Base-by-base conservation (phyloP, 2,797 vertebrate species). In the Megaceryle alcyon region DNA sequence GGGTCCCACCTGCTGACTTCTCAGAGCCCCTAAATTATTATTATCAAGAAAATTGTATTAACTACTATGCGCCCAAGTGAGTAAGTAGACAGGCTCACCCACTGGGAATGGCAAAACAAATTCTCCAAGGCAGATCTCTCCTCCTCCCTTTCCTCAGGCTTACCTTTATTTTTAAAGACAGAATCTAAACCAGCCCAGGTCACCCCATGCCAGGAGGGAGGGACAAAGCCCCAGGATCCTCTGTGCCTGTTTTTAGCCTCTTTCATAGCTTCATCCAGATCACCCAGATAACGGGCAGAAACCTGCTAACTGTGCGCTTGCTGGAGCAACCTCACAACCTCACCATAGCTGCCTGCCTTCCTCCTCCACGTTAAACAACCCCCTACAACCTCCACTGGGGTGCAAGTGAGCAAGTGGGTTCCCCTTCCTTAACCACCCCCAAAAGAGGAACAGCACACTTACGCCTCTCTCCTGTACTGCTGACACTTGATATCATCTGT, bases 81-180 rank as follows among this genome's bases (percentile, higher is more conserved):
- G 56, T 68, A 48, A 81, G 65, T 69, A 88, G 54, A 79, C 37
- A 69, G 82, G 57, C 53, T 91, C 85, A 86, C 22, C 9, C 2
- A 37, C n/a, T 72, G 72, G 61, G 53, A 94, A 92, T 19, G n/a
- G 76, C 64, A 82, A 80, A 96, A 93, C 76, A 86, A 92, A 92
- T 66, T 83, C 84, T 71, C 79, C 93, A 87, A 91, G 63, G 41
- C 60, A 92, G 64, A 60, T 60, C 44, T 59, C 54, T 86, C 39
- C 63, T 80, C 82, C 82, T 93, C 88, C 79, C 65, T 86, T 91
- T 97, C 85, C 73, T 94, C 73, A 56, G 70, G 85, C 76, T 81
- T 59, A 39, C n/a, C 31, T 86, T 76, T 88, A 69, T n/a, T 92
- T 89, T 73, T 66, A 65, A 90, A 92, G 51, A 72, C 37, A 68